These are phyloP conservation scores for Napeogenes sylphis DNA, from an alignment of 2,888 invertebrate genomes.

Conservation along the genomic window DNA sequence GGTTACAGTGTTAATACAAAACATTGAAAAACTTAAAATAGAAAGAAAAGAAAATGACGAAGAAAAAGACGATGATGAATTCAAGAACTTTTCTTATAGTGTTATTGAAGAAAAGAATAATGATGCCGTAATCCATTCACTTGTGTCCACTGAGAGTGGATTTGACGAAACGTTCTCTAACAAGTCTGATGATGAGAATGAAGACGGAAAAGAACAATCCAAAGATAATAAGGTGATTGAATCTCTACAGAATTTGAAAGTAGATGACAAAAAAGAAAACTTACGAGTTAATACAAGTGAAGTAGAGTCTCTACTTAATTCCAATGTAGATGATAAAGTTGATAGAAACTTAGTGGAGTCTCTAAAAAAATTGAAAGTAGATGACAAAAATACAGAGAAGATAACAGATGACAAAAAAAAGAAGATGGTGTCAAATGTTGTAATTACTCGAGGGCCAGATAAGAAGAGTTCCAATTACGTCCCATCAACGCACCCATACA, in stretches of 20 bases:
- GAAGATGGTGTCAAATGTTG: conserved; percentile 43
- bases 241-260: conserved; percentile 36
- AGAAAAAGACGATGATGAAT: conserved; percentile 44
- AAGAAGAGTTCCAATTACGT: conserved; percentile 22
- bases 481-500: conserved; percentile 32
- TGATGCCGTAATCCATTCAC: conserved; percentile 49
- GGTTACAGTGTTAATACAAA: conserved; percentile 41
- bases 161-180: conserved; percentile 44
- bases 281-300: conserved; percentile 10
- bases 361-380: conserved; percentile 35
- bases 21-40: conserved; percentile 43
- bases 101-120: conserved; percentile 46
- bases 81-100: conserved; percentile 49
- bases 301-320: conserved; percentile 24
- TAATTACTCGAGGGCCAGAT: conserved; percentile 38
- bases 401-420: conserved; percentile 40
- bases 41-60: conserved; percentile 23
- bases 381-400: conserved; percentile 36
- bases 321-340: conserved; percentile 19
- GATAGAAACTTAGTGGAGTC: conserved; percentile 24
- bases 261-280: conserved; percentile 35
- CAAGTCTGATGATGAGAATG: conserved; percentile 33
- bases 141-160: conserved; percentile 63
- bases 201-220: conserved; percentile 31
- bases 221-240: conserved; percentile 16